Evolutionary conservation across 2,797 vertebrate species (phyloP), one percentile per base, ranked within the genome.

Genomic region (Acanthurus tractus): DNA sequence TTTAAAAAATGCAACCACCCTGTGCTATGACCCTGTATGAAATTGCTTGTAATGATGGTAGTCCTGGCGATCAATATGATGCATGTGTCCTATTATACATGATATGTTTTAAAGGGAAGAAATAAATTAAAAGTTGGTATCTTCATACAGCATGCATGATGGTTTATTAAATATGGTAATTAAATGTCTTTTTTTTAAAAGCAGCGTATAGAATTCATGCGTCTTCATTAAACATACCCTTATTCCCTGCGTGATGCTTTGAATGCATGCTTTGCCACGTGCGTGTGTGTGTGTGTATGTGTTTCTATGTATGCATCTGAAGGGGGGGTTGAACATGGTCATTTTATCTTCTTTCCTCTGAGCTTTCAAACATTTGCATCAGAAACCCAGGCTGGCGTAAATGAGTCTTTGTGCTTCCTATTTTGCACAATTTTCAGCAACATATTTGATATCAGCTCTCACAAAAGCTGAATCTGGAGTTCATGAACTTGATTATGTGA

Each of bases 351-450:
- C 3, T 65, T 9, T 59, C 38, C n/a, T 74, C 22, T 48, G 55
- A 38, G 61, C 40, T 82, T 83, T 6, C 75, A 61, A 49, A 17
- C 40, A 73, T 86, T 89, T 83, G 70, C 74, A 82, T 86, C 77
- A 82, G 45, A 67, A 72, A 58, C 40, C 13, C 11, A 2, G 45
- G 23, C n/a, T 34, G 11, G 42, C 38, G 13, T 22, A 25, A 59
- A 2, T 13, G 12, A n/a, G 29, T 25, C 50, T 29, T 4, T 49
- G 11, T 8, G 48, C 25, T 29, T 52, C 5, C 10, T 48, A 11
- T 54, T 44, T 57, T 48, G n/a, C 25, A 23, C 38, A 25, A 75
- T 56, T 22, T 50, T 52, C 18, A 22, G 20, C 55, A 25, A 2
- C 45, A 55, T 17, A 1, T 55, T 57, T 71, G 58, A 17, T 15